These are phyloP conservation scores for Coremacera marginata DNA, from an alignment of 2,888 invertebrate genomes.

Conservation along the genomic window DNA sequence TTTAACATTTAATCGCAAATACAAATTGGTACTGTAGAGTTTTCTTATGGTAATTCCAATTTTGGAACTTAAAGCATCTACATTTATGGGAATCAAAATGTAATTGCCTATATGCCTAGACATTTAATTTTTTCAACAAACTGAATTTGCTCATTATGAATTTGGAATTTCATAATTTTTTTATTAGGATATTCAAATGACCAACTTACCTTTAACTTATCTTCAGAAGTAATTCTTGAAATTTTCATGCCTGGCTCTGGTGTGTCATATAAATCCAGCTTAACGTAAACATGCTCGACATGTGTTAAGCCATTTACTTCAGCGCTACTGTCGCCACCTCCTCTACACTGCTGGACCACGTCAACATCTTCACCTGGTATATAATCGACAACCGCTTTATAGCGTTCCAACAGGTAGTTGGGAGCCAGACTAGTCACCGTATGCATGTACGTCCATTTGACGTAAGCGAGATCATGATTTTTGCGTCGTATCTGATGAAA, in stretches of 20 bases:
- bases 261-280: constrained; percentile 59
- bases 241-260: constrained; percentile 76
- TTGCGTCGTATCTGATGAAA: constrained; percentile 73
- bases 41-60: too few relatives aligned
- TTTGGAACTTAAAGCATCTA: too few relatives aligned
- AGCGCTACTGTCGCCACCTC: background rate
- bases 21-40: too few relatives aligned
- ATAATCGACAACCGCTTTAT: constrained; percentile 71
- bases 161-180: too few relatives aligned
- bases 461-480: constrained; percentile 73
- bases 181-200: too few relatives aligned
- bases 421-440: constrained; percentile 85
- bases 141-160: too few relatives aligned
- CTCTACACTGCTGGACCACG: background rate
- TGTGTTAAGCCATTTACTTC: background rate
- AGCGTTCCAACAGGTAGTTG: constrained; percentile 80
- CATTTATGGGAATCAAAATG: too few relatives aligned
- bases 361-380: constrained; percentile 72
- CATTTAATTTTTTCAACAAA: too few relatives aligned
- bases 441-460: constrained; percentile 85
- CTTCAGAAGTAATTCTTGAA: constrained; percentile 67
- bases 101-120: too few relatives aligned
- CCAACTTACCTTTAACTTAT: constrained; percentile 73
- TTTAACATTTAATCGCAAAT: too few relatives aligned
- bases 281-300: constrained; percentile 53